These are phyloP conservation scores for Montipora cactus DNA, from an alignment of 64 coral and sea anemone genomes.

Conservation along the genomic window DNA sequence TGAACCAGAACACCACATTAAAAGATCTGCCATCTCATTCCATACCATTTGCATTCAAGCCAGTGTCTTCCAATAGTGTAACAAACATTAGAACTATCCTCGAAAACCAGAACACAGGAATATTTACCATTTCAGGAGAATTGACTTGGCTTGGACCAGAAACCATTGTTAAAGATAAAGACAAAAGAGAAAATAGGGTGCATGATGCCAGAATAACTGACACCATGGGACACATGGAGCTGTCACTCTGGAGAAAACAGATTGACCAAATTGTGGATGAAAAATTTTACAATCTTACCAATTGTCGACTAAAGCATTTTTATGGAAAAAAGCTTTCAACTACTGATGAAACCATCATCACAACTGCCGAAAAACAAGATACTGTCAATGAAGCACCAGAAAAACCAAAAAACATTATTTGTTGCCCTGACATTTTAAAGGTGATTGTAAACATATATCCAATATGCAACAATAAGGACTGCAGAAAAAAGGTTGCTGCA, in stretches of 20 bases:
- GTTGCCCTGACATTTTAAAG: too few relatives aligned
- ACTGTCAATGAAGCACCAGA: too few relatives aligned
- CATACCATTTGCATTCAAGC: neutral
- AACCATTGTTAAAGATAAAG: neutral
- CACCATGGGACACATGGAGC: neutral
- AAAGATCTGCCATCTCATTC: conserved; percentile 17
- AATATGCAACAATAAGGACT: neutral
- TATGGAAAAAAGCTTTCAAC: too few relatives aligned
- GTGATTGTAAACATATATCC: too few relatives aligned
- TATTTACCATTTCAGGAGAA: conserved; percentile 8
- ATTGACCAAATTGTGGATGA: neutral
- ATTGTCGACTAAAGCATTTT: neutral
- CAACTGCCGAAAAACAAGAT: too few relatives aligned
- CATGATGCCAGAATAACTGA: conserved; percentile 21
- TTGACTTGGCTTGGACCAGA: conserved; percentile 6
- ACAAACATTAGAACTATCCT: conserved; percentile 5
- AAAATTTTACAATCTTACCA: conserved; percentile 22
- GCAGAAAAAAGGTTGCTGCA: neutral
- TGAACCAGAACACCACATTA: neutral
- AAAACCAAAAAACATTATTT: too few relatives aligned
- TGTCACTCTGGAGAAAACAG: neutral
- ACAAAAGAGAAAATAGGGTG: neutral
- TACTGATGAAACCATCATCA: too few relatives aligned
- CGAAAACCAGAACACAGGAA: neutral
- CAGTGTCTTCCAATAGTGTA: neutral